Percentiles rank a stretch among this genome's conserved stretches.
phyloP scores from a whole-genome alignment of 53 echinoderm and acorn worm genomes.

The Patiria pectinifera region DNA sequence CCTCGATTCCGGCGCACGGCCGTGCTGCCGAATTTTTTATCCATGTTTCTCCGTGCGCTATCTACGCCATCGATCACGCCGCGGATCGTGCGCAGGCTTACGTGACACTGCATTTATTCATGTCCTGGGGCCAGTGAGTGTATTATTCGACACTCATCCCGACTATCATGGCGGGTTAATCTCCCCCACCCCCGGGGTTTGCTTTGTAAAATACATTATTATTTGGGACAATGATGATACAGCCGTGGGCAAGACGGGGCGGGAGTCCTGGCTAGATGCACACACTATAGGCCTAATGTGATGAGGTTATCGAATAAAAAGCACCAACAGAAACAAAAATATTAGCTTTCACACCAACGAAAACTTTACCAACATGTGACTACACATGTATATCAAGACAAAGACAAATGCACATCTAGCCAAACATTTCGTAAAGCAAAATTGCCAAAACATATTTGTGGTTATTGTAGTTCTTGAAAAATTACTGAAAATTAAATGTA shows the following conservation, averaged over 20 bases:
- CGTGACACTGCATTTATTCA: slow-evolving; percentile 61
- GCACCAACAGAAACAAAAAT: too few relatives aligned
- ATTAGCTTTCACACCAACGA: too few relatives aligned
- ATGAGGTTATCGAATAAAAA: neutral
- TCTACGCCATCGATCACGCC: slow-evolving; percentile 39
- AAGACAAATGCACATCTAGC: too few relatives aligned
- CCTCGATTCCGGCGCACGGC: neutral
- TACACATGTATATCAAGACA: too few relatives aligned
- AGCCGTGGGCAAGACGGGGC: neutral
- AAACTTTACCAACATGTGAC: too few relatives aligned
- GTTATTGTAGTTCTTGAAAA: too few relatives aligned
- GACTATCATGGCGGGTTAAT: slow-evolving; percentile 26
- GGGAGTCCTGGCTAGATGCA: too few relatives aligned
- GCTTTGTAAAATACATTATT: slow-evolving; percentile 22
- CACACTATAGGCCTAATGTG: neutral
- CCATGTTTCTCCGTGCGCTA: slow-evolving; percentile 17
- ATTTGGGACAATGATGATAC: neutral
- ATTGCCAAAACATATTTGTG: too few relatives aligned
- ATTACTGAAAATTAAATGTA: too few relatives aligned
- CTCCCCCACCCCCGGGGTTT: neutral
- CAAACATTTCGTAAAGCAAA: too few relatives aligned
- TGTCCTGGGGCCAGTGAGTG: slow-evolving; percentile 47
- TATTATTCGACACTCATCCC: slow-evolving; percentile 65
- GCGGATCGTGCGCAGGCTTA: slow-evolving; percentile 40
- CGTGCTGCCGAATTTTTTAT: slow-evolving; percentile 21